Evolutionary conservation across 2,113 vertebrate genomes (phyloP), one percentile per base, ranked within the genome.

Genomic region (Hippopotamus amphibius): DNA sequence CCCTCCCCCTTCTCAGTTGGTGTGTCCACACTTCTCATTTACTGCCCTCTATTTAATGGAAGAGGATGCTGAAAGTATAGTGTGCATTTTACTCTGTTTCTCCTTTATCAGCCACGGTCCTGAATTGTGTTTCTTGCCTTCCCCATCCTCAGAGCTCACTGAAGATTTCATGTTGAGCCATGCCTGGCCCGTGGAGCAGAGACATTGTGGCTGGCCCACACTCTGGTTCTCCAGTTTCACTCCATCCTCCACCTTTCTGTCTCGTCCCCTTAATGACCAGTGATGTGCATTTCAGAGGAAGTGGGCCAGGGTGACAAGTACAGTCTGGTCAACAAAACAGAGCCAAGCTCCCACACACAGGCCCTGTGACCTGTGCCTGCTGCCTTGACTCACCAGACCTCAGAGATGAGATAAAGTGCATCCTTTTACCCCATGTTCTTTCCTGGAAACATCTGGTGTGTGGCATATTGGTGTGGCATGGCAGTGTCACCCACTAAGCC

Each of bases 401-500:
- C 16, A 24, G 71, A 46, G 33, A 17, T 7, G 66, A 53, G 24
- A 16, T 13, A 0, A 41, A 65, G 21, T 0, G 1, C 30, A 16
- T 33, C n/a, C 55, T 66, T 24, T 10, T 16, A 2, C 43, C 37
- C 24, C 5, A 2, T 0, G 1, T 30, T 11, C 12, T 90, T 46
- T 83, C 69, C 37, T 13, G 16, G 61, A 30, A 66, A 33, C 79
- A 53, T 68, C 86, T 5, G 33, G 93, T 2, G 11, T 3, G 7
- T 3, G 30, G 68, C 19, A 13, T 11, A 0, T 1, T 48, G 77
- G 61, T 69, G 8, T 7, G 71, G 61, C 24, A 11, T 3, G 80
- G n/a, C 53, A 50, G 4, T n/a, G 83, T 76, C 81, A 82, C 97
- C 94, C 76, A 17, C 71, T 24, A 72, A 96, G 50, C 69, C 86